Conservation (phyloP, 2,113 vertebrate genomes). For the Tachycineta bicolor region DNA sequence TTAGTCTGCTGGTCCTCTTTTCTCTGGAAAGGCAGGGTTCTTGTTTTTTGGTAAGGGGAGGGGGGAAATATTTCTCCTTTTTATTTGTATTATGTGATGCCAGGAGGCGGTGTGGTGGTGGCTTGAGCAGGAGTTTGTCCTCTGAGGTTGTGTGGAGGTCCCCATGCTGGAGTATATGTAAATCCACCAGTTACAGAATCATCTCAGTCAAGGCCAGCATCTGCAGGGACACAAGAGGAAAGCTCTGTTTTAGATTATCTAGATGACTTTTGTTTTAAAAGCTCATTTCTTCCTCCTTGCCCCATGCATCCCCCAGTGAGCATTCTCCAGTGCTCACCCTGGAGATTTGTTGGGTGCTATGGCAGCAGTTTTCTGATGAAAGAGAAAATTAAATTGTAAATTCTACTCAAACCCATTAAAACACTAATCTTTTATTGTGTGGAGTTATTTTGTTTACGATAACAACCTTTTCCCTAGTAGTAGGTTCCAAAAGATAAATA, state of each 20-base stretch:
- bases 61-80: not conserved
- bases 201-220: rapidly evolving
- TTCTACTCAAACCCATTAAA: not conserved
- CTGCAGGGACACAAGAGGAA: not conserved
- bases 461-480: not conserved
- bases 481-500: not conserved
- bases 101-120: not conserved
- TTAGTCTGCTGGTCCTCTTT: not conserved
- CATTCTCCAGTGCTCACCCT: not conserved
- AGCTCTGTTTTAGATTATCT: not conserved
- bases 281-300: rapidly evolving
- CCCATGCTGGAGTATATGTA: rapidly evolving
- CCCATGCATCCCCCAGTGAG: rapidly evolving
- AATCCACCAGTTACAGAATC: not conserved
- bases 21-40: not conserved
- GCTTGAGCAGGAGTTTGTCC: not conserved
- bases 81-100: rapidly evolving
- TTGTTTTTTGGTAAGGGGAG: not conserved
- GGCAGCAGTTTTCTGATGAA: not conserved
- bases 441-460: not conserved
- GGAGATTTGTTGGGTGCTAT: not conserved
- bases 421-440: not conserved
- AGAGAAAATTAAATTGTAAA: not conserved
- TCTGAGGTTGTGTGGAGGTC: not conserved
- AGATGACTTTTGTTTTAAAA: not conserved